A percentile compares a stretch with the other conserved stretches of the same genome.
Conservation (phyloP, 92 coral and sea anemone genomes). For the Muricea muricata region DNA sequence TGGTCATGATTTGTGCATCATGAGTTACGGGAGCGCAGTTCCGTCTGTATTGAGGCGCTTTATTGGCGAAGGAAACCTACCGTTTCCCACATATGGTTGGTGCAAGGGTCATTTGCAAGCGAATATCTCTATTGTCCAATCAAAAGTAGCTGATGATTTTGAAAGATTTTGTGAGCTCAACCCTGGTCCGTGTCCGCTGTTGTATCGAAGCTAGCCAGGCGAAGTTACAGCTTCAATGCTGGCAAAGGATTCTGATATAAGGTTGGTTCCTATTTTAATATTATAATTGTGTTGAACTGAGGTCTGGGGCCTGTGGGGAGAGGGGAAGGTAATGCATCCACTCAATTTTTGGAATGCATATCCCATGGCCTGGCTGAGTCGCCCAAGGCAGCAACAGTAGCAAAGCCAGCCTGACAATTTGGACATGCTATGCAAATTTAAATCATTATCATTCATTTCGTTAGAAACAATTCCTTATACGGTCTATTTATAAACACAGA, state of each 20-base stretch:
- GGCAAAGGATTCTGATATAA: constrained; percentile 60
- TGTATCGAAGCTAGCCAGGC: constrained; percentile 70
- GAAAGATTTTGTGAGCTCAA: constrained; percentile 73
- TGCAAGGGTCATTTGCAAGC: constrained; percentile 62
- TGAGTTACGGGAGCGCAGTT: neutral
- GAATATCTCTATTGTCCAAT: constrained; percentile 66
- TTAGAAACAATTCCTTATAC: no score
- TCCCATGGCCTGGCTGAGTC: no score
- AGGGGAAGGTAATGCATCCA: no score
- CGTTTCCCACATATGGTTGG: constrained; percentile 3
- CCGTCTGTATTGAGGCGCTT: neutral
- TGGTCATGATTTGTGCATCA: neutral
- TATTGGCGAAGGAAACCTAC: neutral
- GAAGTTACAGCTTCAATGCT: constrained; percentile 61
- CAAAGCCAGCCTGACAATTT: no score
- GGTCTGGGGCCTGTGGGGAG: no score
- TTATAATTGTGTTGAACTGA: neutral
- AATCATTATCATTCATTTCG: no score
- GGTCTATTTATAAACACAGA: no score
- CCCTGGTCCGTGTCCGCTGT: constrained; percentile 61
- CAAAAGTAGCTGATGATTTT: constrained; percentile 60
- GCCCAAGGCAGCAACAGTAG: no score
- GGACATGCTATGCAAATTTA: no score
- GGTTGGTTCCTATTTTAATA: constrained; percentile 52
- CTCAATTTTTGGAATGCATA: no score